Percentiles rank a stretch among this genome's conserved stretches.
phyloP scores from a whole-genome alignment of 2,888 invertebrate species.

The Drosophila rubida region DNA sequence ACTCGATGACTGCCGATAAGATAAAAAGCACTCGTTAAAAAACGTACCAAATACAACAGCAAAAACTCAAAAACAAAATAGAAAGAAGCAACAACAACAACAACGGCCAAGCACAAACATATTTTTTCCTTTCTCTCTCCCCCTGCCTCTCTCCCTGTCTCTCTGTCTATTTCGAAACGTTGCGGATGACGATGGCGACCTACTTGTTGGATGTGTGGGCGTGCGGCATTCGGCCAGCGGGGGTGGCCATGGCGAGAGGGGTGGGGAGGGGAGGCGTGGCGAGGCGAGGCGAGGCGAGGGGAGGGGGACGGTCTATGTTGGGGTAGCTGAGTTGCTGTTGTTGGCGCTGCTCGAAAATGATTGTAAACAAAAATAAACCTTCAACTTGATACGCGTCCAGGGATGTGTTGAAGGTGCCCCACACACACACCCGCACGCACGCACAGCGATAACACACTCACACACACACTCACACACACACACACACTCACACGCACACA shows the following conservation, averaged over 20 bases:
- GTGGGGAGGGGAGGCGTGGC: neutral
- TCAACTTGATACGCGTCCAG: conserved; percentile 83
- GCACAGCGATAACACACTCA: conserved; percentile 25
- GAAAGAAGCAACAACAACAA: conserved; percentile 28
- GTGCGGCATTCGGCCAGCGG: conserved; percentile 12
- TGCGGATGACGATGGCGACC: conserved; percentile 66
- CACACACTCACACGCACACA: conserved; percentile 12
- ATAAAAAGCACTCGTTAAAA: conserved; percentile 51
- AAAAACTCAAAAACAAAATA: conserved; percentile 24
- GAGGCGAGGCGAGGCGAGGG: neutral
- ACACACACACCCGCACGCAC: conserved; percentile 32
- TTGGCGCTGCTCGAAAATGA: conserved; percentile 54
- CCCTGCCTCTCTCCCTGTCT: neutral
- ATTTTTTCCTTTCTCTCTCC: conserved; percentile 4
- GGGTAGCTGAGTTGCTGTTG: conserved; percentile 39
- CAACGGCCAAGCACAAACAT: conserved; percentile 23
- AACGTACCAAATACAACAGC: conserved; percentile 22
- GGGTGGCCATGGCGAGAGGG: too few relatives aligned
- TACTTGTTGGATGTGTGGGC: conserved; percentile 74
- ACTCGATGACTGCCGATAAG: conserved; percentile 66
- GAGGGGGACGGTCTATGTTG: conserved; percentile 16
- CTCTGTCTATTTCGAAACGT: conserved; percentile 64
- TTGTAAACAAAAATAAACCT: conserved; percentile 83
- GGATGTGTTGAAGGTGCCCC: conserved; percentile 79
- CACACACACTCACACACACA: conserved; percentile 10